These are phyloP conservation scores for Hepsetus odoe DNA, from an alignment of 2,113 vertebrate genomes.

Conservation along the genomic window DNA sequence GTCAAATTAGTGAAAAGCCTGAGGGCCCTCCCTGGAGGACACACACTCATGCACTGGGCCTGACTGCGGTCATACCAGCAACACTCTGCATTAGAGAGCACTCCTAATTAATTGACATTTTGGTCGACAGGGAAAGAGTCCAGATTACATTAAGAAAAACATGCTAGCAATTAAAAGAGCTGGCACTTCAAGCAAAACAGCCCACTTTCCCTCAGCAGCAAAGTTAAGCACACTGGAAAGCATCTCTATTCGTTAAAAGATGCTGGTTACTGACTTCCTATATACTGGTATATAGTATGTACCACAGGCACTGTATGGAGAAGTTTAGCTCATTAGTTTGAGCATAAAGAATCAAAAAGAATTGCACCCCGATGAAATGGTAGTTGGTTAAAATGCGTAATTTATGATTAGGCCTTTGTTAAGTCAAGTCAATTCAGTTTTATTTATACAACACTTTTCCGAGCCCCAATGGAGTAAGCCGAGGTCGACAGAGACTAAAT, in stretches of 20 bases:
- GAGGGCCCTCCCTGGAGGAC: constrained; percentile 13
- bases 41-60: neutral
- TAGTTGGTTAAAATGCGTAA: too few relatives aligned
- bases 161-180: constrained; percentile 18
- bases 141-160: constrained; percentile 22
- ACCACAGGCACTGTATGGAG: neutral
- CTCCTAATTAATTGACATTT: constrained; percentile 38
- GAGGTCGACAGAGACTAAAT: too few relatives aligned
- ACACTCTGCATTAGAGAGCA: constrained; percentile 1
- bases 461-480: too few relatives aligned
- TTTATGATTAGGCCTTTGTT: too few relatives aligned
- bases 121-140: neutral
- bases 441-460: too few relatives aligned
- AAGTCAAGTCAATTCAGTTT: too few relatives aligned
- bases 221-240: neutral
- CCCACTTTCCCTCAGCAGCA: neutral
- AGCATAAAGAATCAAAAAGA: too few relatives aligned
- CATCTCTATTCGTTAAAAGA: neutral
- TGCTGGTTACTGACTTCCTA: neutral
- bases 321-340: neutral
- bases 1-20: constrained; percentile 13
- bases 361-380: too few relatives aligned
- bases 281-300: neutral
- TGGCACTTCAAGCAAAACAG: neutral
- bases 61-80: constrained; percentile 11